Conservation (phyloP, 1,140 invertebrate genomes). For the Calosoma granatense region DNA sequence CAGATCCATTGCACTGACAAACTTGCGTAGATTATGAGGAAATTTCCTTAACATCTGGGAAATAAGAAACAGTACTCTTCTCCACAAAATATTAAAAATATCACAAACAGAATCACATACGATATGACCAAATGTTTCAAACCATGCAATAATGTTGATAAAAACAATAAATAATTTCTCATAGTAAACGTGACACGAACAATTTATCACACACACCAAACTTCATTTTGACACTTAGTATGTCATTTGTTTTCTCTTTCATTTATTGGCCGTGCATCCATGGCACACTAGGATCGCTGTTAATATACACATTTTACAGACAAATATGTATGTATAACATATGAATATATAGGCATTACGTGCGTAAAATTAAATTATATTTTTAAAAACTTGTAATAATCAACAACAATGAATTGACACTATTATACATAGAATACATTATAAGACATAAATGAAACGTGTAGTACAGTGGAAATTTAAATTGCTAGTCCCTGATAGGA, state of each 20-base stretch:
- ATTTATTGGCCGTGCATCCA: neutral
- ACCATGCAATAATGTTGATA: no score
- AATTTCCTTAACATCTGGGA: no score
- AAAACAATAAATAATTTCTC: no score
- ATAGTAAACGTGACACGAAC: no score
- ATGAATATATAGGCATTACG: neutral
- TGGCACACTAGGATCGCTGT: neutral
- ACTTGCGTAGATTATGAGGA: neutral
- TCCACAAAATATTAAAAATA: neutral
- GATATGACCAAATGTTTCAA: neutral
- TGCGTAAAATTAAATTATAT: slow-evolving; percentile 4
- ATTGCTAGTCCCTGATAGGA: slow-evolving; percentile 48
- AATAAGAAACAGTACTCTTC: neutral
- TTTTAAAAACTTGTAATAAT: slow-evolving; percentile 9
- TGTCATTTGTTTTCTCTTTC: neutral
- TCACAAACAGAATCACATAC: no score
- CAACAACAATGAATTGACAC: slow-evolving; percentile 4
- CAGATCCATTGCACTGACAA: neutral
- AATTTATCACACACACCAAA: slow-evolving; percentile 1
- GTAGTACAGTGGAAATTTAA: slow-evolving; percentile 14
- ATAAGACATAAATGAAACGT: neutral
- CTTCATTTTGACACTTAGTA: neutral
- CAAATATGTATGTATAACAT: neutral
- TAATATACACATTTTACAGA: neutral
- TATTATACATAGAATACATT: slow-evolving; percentile 1